These are phyloP conservation scores for Synergus laeviventris DNA, from an alignment of 2,888 invertebrate genomes.

Conservation along the genomic window DNA sequence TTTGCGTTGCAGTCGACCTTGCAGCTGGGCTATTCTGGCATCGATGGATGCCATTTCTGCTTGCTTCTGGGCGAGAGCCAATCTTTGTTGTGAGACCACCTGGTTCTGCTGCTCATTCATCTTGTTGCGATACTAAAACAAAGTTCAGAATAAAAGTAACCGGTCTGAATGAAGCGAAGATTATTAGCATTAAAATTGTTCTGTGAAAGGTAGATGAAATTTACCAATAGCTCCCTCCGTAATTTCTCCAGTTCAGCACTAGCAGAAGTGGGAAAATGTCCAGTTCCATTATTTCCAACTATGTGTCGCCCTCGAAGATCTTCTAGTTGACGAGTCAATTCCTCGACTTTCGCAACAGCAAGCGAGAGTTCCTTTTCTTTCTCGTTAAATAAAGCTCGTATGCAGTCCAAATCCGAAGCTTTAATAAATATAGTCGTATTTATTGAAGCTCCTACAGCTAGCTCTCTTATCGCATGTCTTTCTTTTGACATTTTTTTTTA, in stretches of 20 bases:
- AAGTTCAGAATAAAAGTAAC: neutral
- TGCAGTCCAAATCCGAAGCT: slow-evolving; percentile 97
- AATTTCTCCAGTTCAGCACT: slow-evolving; percentile 95
- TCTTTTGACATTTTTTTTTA: too few species aligned
- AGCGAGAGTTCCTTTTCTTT: slow-evolving; percentile 97
- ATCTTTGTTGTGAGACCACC: slow-evolving; percentile 91
- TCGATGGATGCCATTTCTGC: slow-evolving; percentile 96
- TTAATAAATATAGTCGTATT: slow-evolving; percentile 57
- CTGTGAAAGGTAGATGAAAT: slow-evolving; percentile 56
- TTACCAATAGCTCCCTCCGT: slow-evolving; percentile 93
- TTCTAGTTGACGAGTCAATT: slow-evolving; percentile 95
- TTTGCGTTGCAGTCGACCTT: slow-evolving; percentile 92
- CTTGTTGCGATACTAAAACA: slow-evolving; percentile 93
- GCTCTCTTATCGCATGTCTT: too few species aligned
- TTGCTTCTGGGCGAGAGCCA: slow-evolving; percentile 91
- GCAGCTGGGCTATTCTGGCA: slow-evolving; percentile 94
- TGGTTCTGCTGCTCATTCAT: slow-evolving; percentile 96
- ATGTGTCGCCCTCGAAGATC: slow-evolving; percentile 83
- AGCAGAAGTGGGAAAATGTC: slow-evolving; percentile 82
- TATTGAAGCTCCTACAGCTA: too few species aligned
- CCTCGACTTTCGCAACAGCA: slow-evolving; percentile 98
- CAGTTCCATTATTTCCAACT: slow-evolving; percentile 74
- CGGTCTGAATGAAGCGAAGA: slow-evolving; percentile 39
- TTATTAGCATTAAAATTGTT: slow-evolving; percentile 36
- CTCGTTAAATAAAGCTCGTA: slow-evolving; percentile 96